Base-by-base conservation (phyloP, 2,888 invertebrate species). In the Stenotaenia linearis region DNA sequence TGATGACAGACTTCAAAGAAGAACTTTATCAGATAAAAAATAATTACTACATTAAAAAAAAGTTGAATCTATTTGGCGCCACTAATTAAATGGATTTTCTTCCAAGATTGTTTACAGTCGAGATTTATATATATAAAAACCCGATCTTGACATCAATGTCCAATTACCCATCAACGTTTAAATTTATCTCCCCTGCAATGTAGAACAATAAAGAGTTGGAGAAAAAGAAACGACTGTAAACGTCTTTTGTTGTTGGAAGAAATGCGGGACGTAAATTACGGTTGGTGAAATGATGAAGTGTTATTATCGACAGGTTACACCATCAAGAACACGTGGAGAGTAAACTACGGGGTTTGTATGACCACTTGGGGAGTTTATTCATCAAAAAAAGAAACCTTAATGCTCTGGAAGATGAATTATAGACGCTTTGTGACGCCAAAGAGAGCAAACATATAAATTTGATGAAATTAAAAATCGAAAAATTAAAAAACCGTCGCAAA, bases 1-100 rank as follows among this genome's bases (percentile, higher is more conserved):
- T 25, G 69, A 28, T n/a, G 69, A 28, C 28, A 69, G 69, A 69
- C 69, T 69, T 69, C 69, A 69, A 69, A 69, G 25, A 69, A 69
- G 69, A 69, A 69, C 69, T 69, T 69, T 69, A 69, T 69, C 69
- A 69, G 69, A 69, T 69, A 9, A 69, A 69, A 69, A 69, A 69
- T 69, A 69, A 69, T 69, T 69, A 69, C 69, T 0, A 12, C 9
- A 6, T 0, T 15, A 25, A 69, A 69, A 23, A 69, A 50, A 50
- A 50, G 50, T 25, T 10, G 69, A 69, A 25, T 69, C 25, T 28
- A 56, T 0, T 23, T 3, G 1, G 4, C 23, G 18, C 56, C 21
- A 18, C 56, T 56, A 56, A 56, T 56, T 56, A 56, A 56, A 56
- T n/a, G n/a, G n/a, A n/a, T n/a, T n/a, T n/a, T n/a, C n/a, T n/a